Evolutionary conservation across 2,113 vertebrate species (phyloP), one percentile per base, ranked within the genome.

Genomic region (Dromiciops gliroides): DNA sequence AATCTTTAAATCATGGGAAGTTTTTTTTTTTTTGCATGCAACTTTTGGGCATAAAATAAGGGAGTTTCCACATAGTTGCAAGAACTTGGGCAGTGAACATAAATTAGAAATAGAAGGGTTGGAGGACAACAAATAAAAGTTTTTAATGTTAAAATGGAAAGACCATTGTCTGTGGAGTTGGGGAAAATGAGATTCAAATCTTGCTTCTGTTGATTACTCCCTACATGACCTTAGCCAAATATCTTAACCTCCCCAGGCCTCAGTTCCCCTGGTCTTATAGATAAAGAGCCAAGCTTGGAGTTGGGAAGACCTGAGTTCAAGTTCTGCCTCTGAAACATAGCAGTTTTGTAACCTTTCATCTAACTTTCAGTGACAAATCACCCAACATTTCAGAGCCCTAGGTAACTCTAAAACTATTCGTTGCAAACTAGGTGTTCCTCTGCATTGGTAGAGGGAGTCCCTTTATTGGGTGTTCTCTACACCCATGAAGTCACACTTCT

Each of bases 1-100:
- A 83, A 83, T 44, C 56, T 91, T 95, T 96, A 93, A 60, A 49
- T 92, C 88, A 93, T 22, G 94, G 22, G 50, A 95, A 95, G 94
- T 48, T 83, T 1, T 4, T 67, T 75, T 93, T 90, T 83, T 53
- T 48, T 91, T 52, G 96, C 93, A 89, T 94, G 50, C 44, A 51
- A 14, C 48, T 26, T 94, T 93, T 47, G 48, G 48, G 31, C 90
- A 90, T 92, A 95, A 94, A 83, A 60, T 44, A 47, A 8, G 19
- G 93, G 60, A 3, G 5, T 92, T 93, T 48, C 48, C 89, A 92
- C 4, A 25, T 23, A 25, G 22, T 3, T 93, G 51, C 67, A 44
- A 83, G 19, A 52, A 7, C 53, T 88, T 51, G 56, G 44, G 60
- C n/a, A 92, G 26, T 91, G 5, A 93, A 93, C 50, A 49, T 9